Evolutionary conservation across 2,113 vertebrate species (phyloP).

Genomic region (Nothobranchius kuhntae): DNA sequence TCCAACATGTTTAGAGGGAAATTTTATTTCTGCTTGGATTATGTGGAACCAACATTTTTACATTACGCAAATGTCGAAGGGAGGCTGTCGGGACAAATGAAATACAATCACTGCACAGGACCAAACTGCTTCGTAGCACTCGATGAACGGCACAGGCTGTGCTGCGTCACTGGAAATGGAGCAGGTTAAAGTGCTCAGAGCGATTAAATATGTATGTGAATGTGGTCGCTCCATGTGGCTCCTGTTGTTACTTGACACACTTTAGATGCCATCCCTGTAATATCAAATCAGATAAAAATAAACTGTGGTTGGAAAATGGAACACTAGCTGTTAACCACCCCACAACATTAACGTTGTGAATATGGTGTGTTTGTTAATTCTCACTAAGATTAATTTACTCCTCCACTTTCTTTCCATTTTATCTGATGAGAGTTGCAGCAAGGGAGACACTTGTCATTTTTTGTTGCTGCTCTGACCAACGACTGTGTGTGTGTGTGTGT

Average conservation of each 20-base stretch:
- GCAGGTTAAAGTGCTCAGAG: slow-evolving; percentile 19
- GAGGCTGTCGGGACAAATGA: slow-evolving; percentile 1
- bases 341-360: no score
- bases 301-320: neutral
- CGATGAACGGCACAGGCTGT: neutral
- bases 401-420: slow-evolving; percentile 1
- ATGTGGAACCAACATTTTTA: neutral
- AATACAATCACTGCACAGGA: neutral
- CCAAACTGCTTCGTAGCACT: slow-evolving; percentile 10
- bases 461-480: neutral
- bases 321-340: neutral
- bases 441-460: slow-evolving; percentile 3
- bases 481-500: no score
- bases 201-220: slow-evolving; percentile 21
- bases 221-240: neutral
- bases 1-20: neutral
- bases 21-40: neutral
- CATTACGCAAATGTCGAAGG: neutral
- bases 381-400: neutral
- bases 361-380: neutral
- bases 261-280: neutral
- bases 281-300: neutral
- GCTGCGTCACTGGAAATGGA: slow-evolving; percentile 13
- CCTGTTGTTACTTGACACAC: slow-evolving; percentile 1
- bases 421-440: neutral